A percentile compares a stretch with the other conserved stretches of the same genome.
These are phyloP conservation scores for Centruroides sculpturatus DNA, from an alignment of 1,140 invertebrate species.

Conservation along the genomic window DNA sequence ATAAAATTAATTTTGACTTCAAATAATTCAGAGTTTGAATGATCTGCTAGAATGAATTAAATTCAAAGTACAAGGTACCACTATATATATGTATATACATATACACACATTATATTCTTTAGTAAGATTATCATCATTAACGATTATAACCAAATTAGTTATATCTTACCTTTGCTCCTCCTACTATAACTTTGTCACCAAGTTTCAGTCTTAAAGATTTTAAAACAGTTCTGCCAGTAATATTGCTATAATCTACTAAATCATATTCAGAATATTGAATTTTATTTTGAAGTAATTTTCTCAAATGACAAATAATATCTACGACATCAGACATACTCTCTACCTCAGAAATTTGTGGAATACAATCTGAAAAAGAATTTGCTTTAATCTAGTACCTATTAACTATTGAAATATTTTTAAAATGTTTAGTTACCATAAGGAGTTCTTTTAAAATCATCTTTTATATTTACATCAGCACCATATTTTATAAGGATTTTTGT, in stretches of 20 bases:
- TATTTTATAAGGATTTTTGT: conserved; percentile 33
- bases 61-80: too few species aligned
- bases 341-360: conserved; percentile 31
- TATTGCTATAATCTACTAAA: conserved; percentile 8
- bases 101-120: too few species aligned
- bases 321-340: conserved; percentile 29
- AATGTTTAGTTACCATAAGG: conserved; percentile 24
- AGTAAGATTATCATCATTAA: too few species aligned
- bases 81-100: too few species aligned
- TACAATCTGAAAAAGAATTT: conserved; percentile 28
- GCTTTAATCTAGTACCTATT: too few species aligned
- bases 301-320: conserved; percentile 21
- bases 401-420: too few species aligned
- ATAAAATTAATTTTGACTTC: too few species aligned
- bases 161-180: conserved; percentile 25
- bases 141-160: neutral
- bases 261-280: conserved; percentile 7
- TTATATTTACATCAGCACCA: conserved; percentile 31
- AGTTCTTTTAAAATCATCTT: conserved; percentile 30
- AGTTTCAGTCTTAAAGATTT: conserved; percentile 34
- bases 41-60: too few species aligned
- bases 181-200: conserved; percentile 34
- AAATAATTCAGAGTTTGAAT: too few species aligned
- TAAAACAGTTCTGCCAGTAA: conserved; percentile 35
- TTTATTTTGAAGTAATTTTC: conserved; percentile 27